Conservation (phyloP, 2,888 invertebrate genomes). For the Boloria selene region DNA sequence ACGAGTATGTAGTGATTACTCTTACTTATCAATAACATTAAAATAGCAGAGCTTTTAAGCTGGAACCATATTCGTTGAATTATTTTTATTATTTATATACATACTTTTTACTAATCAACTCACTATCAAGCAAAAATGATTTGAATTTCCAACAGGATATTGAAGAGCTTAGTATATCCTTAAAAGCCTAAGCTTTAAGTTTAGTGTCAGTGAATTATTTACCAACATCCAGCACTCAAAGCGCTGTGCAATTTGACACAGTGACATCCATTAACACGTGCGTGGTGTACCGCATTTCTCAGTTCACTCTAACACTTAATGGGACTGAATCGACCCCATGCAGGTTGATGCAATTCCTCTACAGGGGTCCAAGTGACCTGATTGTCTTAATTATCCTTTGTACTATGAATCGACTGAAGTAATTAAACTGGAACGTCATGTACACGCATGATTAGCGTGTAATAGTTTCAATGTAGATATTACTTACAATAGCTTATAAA, state of each 20-base stretch:
- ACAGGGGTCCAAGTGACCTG: constrained; percentile 23
- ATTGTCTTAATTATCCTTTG: constrained; percentile 33
- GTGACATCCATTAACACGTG: constrained; percentile 45
- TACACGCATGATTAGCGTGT: constrained; percentile 6
- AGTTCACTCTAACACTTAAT: constrained; percentile 52
- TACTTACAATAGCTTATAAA: not conserved
- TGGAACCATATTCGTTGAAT: too few relatives aligned
- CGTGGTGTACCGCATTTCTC: constrained; percentile 49
- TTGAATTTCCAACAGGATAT: too few relatives aligned
- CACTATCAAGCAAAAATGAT: too few relatives aligned
- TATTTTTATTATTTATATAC: too few relatives aligned
- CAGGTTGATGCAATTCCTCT: constrained; percentile 30
- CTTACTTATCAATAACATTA: too few relatives aligned
- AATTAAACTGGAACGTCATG: constrained; percentile 26
- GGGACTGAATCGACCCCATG: constrained; percentile 53
- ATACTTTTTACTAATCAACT: too few relatives aligned
- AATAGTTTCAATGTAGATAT: constrained; percentile 7
- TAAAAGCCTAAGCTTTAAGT: not conserved
- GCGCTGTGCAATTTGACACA: constrained; percentile 15
- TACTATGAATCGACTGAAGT: constrained; percentile 21
- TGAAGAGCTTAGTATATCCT: too few relatives aligned
- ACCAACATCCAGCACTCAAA: constrained; percentile 1
- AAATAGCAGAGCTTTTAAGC: too few relatives aligned
- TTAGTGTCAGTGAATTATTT: constrained; percentile 2
- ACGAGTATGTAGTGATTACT: too few relatives aligned